These are phyloP conservation scores for Eupelmus urozonus DNA, from an alignment of 2,888 invertebrate genomes.

Conservation along the genomic window DNA sequence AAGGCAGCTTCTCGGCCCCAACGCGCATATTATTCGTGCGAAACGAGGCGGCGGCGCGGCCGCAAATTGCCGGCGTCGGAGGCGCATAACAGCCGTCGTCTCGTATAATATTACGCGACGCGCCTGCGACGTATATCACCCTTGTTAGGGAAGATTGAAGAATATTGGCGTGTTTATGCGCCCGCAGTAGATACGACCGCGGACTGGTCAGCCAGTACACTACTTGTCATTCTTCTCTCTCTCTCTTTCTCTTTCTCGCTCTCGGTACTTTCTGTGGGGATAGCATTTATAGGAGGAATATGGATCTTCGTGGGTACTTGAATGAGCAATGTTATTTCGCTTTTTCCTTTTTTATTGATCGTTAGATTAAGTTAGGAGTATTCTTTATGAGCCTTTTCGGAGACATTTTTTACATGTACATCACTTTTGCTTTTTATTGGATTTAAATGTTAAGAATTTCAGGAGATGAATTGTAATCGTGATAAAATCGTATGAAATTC, in stretches of 20 bases:
- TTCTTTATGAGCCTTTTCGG: too few relatives aligned
- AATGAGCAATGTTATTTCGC: background rate
- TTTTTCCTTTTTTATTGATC: background rate
- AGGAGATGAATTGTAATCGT: too few relatives aligned
- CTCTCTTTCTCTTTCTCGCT: background rate
- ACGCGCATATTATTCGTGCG: slow-evolving; percentile 36
- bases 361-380: too few relatives aligned
- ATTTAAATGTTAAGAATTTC: too few relatives aligned
- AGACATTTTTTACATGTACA: too few relatives aligned
- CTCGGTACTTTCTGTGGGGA: background rate
- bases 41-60: slow-evolving; percentile 22
- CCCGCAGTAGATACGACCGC: slow-evolving; percentile 26
- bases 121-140: slow-evolving; percentile 61
- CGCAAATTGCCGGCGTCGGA: slow-evolving; percentile 51
- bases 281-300: background rate
- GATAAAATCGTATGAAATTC: too few relatives aligned
- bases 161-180: slow-evolving; percentile 67
- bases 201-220: slow-evolving; percentile 23
- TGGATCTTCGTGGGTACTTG: too few relatives aligned
- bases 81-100: slow-evolving; percentile 47
- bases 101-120: slow-evolving; percentile 52
- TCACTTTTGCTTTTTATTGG: too few relatives aligned
- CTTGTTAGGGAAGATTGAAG: slow-evolving; percentile 69
- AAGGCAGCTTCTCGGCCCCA: background rate
- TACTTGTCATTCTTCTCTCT: background rate